Evolutionary conservation across 2,888 invertebrate species (phyloP).

Genomic region (Microplitis manilae): DNA sequence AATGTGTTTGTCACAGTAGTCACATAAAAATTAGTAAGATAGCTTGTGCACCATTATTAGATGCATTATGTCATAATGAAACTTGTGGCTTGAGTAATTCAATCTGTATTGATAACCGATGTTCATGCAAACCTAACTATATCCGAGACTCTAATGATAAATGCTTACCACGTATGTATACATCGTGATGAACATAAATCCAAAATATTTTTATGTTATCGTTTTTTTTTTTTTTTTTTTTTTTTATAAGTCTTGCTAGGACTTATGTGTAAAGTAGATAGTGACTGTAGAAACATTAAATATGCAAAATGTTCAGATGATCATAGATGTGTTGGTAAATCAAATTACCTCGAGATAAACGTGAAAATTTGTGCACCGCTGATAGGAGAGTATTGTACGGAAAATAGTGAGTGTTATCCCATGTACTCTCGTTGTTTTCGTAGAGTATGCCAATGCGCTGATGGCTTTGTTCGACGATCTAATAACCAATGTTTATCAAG

Average conservation of each 20-base stretch:
- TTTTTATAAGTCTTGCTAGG: background rate
- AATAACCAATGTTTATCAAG: background rate
- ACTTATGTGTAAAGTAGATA: background rate
- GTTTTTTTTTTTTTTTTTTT: too few species aligned
- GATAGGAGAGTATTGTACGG: background rate
- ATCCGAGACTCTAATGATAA: too few species aligned
- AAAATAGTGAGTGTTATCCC: background rate
- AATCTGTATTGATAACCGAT: too few species aligned
- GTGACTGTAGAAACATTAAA: background rate
- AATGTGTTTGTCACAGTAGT: too few species aligned
- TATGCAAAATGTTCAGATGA: background rate
- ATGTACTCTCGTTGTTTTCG: background rate
- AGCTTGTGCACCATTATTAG: too few species aligned
- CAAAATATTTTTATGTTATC: too few species aligned
- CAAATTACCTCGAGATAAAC: background rate
- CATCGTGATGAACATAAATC: too few species aligned
- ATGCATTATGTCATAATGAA: too few species aligned
- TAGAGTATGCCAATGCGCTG: background rate
- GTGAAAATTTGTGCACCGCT: background rate
- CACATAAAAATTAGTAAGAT: too few species aligned
- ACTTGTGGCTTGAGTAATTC: too few species aligned
- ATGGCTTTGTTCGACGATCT: background rate
- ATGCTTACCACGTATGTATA: too few species aligned
- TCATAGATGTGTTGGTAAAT: background rate
- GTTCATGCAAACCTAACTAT: too few species aligned